Base-by-base conservation (phyloP, 2,888 invertebrate genomes). In the Cerastis leucographa region DNA sequence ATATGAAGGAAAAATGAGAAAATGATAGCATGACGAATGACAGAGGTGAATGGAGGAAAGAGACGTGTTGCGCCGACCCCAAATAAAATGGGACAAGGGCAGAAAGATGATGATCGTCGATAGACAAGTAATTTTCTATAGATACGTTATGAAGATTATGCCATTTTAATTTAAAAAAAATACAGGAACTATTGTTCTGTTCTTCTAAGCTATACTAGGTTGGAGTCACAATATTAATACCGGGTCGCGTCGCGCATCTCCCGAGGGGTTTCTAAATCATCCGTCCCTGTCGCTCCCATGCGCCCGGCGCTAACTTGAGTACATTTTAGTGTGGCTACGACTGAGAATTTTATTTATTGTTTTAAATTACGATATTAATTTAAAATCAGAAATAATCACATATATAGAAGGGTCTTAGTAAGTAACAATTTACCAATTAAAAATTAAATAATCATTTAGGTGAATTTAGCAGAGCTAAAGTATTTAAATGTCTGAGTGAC, bases 201-300 rank as follows among this genome's bases (percentile, higher is more conserved):
- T 56, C 51, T 80, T 71, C 54, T 71, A 4, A 17, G 64, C 11
- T 93, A 68, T 94, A 94, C 96, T 94, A 77, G 71, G 74, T 74
- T 88, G 35, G 91, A 96, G 96, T 96, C 96, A 96, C 96, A 96
- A 96, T 96, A 96, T 96, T 96, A 96, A 96, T 96, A 96, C 90
- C 95, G 95, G 95, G 95, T 96, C 96, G 96, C 96, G 93, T 95
- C 94, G 95, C 95, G 92, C 94, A 92, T 89, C 93, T 96, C 96
- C 96, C 96, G 95, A 95, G 96, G 96, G 96, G 95, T 96, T 96
- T 96, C 96, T 96, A 96, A 96, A 96, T 96, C 96, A 96, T 96
- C 95, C 95, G 95, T 96, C 96, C 96, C 96, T 96, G 96, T 96
- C 96, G 96, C 96, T 96, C 96, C 96, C 96, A 95, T 90, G 93